Conservation (phyloP, 2,113 vertebrate genomes). For the Sphaerodactylus townsendi region DNA sequence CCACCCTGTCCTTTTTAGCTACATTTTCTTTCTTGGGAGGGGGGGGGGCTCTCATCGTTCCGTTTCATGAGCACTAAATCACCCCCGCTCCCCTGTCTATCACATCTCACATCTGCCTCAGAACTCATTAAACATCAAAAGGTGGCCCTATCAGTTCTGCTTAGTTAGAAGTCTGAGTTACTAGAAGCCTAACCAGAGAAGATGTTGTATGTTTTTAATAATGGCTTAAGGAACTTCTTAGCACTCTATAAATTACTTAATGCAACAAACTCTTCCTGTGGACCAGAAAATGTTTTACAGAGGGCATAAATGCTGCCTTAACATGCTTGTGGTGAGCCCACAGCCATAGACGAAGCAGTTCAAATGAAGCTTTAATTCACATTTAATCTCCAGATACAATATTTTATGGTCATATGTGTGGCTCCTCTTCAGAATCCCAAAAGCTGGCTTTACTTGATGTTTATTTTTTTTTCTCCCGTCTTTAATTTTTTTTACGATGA, state of each 20-base stretch:
- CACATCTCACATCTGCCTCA: slow-evolving; percentile 82
- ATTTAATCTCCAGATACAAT: slow-evolving; percentile 42
- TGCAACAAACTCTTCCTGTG: slow-evolving; percentile 79
- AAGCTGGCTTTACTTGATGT: slow-evolving; percentile 10
- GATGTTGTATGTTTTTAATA: slow-evolving; percentile 84
- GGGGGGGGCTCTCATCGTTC: slow-evolving; percentile 74
- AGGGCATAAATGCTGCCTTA: slow-evolving; percentile 62
- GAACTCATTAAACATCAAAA: slow-evolving; percentile 86
- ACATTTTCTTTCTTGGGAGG: slow-evolving; percentile 72
- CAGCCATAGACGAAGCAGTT: slow-evolving; percentile 51
- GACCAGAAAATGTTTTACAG: slow-evolving; percentile 71
- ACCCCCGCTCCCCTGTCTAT: slow-evolving; percentile 70
- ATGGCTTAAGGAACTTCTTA: slow-evolving; percentile 85
- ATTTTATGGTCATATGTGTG: slow-evolving; percentile 9
- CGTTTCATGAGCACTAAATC: slow-evolving; percentile 80
- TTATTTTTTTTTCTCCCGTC: slow-evolving; percentile 16
- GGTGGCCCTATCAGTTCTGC: slow-evolving; percentile 80
- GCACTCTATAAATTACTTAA: slow-evolving; percentile 85
- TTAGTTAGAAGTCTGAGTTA: slow-evolving; percentile 82
- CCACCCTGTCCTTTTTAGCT: slow-evolving; percentile 66
- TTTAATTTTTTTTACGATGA: slow-evolving; percentile 56
- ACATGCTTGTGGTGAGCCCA: slow-evolving; percentile 63
- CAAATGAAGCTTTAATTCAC: slow-evolving; percentile 58
- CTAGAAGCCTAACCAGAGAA: slow-evolving; percentile 74
- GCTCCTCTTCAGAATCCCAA: slow-evolving; percentile 14